Base-by-base conservation (phyloP, 2,797 vertebrate species). In the Linurgus olivaceus region DNA sequence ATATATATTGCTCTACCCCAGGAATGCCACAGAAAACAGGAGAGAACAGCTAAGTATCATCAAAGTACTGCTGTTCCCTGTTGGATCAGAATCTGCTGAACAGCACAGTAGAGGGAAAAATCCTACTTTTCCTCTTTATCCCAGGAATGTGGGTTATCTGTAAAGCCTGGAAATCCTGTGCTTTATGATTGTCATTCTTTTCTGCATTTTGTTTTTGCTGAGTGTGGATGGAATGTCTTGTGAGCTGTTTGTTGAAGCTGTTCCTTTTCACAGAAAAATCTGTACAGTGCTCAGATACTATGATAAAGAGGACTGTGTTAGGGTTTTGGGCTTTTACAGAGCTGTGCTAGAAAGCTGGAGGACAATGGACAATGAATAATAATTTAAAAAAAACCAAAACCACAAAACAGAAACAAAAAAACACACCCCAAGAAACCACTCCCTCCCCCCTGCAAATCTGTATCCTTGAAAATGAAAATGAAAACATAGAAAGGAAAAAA, bases 391-490 rank as follows among this genome's bases (percentile, higher is more conserved):
- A 12, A 10, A 24, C 1, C 12, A 25, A 19, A 38, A 4, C 28
- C 58, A 40, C 40, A 26, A n/a, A 66, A 47, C 13, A n/a, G 17
- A 48, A 66, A 28, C 17, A 55, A 48, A 67, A 63, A 47, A 37
- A 1, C 4, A 4, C 38, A 37, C 5, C 26, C 9, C 7, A 42
- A 38, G 10, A 84, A 66, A 78, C 24, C 28, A 9, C 17, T 11
- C 31, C 9, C 4, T 26, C 5, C 11, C 20, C 15, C 18, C 4
- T 0, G 1, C 37, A 51, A 29, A 29, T 51, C 20, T 28, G 15
- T 74, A 31, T 14, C 37, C 25, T 68, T 86, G 37, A 33, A 61
- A 74, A 68, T 8, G 28, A 35, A 61, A 75, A 31, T 31, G 6
- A 7, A 66, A 14, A 45, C 26, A 37, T 7, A 14, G 13, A 59